Percentiles rank a stretch among this genome's conserved stretches.
These are phyloP conservation scores for Rhopalosiphum nymphaeae DNA, from an alignment of 2,888 invertebrate species.

Conservation along the genomic window DNA sequence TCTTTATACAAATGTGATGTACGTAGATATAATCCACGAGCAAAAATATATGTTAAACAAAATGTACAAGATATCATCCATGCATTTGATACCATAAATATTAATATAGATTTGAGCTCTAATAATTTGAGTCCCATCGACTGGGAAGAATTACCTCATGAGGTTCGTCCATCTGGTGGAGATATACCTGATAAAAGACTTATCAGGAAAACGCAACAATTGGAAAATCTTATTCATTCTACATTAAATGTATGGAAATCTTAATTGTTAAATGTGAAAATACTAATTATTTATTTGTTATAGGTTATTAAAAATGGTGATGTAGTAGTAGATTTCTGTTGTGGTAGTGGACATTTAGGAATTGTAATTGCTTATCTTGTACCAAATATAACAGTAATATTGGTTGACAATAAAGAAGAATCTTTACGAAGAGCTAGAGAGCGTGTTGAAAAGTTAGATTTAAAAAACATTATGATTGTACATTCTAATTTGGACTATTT, in stretches of 20 bases:
- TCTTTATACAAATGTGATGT: constrained; percentile 86
- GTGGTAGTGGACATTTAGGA: constrained; percentile 94
- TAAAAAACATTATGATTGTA: constrained; percentile 82
- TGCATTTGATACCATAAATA: constrained; percentile 69
- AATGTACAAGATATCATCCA: constrained; percentile 75
- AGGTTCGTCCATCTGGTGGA: constrained; percentile 83
- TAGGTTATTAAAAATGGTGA: constrained; percentile 77
- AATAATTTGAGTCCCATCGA: constrained; percentile 72
- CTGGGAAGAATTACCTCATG: constrained; percentile 81
- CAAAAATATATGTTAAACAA: constrained; percentile 82
- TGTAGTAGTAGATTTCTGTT: constrained; percentile 92
- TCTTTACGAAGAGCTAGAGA: constrained; percentile 82
- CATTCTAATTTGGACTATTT: constrained; percentile 95
- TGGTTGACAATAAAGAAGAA: constrained; percentile 93
- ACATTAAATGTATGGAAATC: constrained; percentile 73
- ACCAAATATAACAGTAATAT: constrained; percentile 82
- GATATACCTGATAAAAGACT: constrained; percentile 82
- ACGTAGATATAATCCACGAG: constrained; percentile 81
- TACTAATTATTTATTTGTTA: constrained; percentile 23
- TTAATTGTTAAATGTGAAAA: background rate
- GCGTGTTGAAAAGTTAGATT: constrained; percentile 77
- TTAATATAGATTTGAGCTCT: constrained; percentile 70
- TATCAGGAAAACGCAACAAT: constrained; percentile 85
- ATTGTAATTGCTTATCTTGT: constrained; percentile 85
- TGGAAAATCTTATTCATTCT: constrained; percentile 86